Percentiles rank a stretch among this genome's conserved stretches.
Evolutionary conservation across 2,888 invertebrate genomes (phyloP).

Genomic region (Rutpela maculata): DNA sequence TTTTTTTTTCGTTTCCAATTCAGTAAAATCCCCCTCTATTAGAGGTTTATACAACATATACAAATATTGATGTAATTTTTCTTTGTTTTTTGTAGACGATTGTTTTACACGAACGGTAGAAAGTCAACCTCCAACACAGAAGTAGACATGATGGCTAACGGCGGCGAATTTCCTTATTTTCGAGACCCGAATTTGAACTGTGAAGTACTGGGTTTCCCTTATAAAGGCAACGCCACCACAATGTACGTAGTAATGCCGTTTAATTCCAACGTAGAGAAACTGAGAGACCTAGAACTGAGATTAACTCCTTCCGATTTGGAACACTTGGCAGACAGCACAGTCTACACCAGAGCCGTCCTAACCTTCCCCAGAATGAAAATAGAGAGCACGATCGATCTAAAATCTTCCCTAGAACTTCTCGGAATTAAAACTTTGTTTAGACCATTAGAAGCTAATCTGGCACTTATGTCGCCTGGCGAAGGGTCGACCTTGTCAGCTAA

Average conservation of each 20-base stretch:
- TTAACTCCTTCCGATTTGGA: conserved; percentile 76
- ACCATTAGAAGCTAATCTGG: conserved; percentile 80
- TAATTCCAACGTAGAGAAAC: conserved; percentile 72
- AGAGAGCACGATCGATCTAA: conserved; percentile 77
- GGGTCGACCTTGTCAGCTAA: conserved; percentile 15
- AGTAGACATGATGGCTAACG: conserved; percentile 82
- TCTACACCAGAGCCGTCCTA: conserved; percentile 75
- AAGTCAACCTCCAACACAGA: conserved; percentile 70
- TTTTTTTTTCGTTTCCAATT: no score
- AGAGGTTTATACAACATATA: no score
- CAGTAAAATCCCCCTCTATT: no score
- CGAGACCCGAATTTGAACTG: conserved; percentile 75
- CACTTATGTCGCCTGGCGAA: conserved; percentile 77
- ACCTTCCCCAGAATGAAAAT: conserved; percentile 85
- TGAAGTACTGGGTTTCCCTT: conserved; percentile 83
- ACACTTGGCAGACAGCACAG: conserved; percentile 74
- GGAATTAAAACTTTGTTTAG: conserved; percentile 81
- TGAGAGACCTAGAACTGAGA: conserved; percentile 74
- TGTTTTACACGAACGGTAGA: conserved; percentile 77
- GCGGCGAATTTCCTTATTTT: conserved; percentile 78
- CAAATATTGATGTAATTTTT: not conserved
- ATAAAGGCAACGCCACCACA: conserved; percentile 80
- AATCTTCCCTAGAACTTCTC: conserved; percentile 75
- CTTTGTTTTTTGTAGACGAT: conserved; percentile 73
- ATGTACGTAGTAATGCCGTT: conserved; percentile 83